Base-by-base conservation (phyloP, 2,888 invertebrate genomes). In the Chironomus tentans region DNA sequence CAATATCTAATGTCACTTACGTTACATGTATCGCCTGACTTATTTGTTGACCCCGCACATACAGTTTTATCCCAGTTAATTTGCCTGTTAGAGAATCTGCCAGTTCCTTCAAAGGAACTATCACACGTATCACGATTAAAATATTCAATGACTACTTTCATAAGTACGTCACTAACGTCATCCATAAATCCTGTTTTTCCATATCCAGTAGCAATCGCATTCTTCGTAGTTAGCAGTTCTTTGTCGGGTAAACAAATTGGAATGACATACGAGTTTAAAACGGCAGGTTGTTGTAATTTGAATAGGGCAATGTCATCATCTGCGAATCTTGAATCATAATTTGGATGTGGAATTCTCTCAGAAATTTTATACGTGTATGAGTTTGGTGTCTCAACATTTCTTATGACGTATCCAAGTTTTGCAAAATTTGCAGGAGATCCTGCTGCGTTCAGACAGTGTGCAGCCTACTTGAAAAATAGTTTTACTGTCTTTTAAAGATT, bases 241-340 rank as follows among this genome's bases (percentile, higher is more conserved):
- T 22, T 74, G 13, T 65, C n/a, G 0, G 74, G 74, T 13, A 74
- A 65, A n/a, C 74, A 74, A 48, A 74, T 68, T 7, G 74, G 74
- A 68, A 74, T 65, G 12, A 74, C 74, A 47, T 47, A 68, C 1
- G n/a, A 13, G 22, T 74, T 74, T 4, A 74, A 48, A 5, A 22
- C 10, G 0, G 61, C 74, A 68, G 22, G 10, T 21, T 47, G 22
- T 15, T 68, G n/a, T 3, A 74, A 10, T 12, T 74, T 74, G 15
- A 74, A 68, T 2, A 74, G n/a, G 12, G 68, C 65, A 68, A 74
- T 74, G 24, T 74, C 74, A 65, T 74, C 50, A 6, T 74, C 74
- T 12, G 68, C 68, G 6, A 24, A 22, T 48, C 68, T 74, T 48
- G 68, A 68, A n/a, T 13, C 24, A 21, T 74, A 74, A 28, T 21